A percentile compares a stretch with the other conserved stretches of the same genome.
phyloP scores from a whole-genome alignment of 1,140 invertebrate species.

The Epicauta chinensis region DNA sequence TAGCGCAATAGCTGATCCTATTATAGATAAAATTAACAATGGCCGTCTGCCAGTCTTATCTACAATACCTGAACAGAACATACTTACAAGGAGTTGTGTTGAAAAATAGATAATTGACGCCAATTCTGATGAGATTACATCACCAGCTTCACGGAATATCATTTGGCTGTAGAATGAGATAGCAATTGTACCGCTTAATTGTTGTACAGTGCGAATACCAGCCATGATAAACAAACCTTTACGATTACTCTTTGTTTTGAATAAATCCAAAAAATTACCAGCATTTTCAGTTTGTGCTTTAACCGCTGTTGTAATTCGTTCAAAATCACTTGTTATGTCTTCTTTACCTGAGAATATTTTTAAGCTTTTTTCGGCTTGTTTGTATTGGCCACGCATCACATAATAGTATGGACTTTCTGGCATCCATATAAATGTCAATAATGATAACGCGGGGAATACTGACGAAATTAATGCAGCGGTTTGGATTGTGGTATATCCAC shows the following conservation, averaged over 20 bases:
- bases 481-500: slow-evolving; percentile 52
- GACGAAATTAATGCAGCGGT: slow-evolving; percentile 54
- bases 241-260: slow-evolving; percentile 51
- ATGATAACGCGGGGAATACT: slow-evolving; percentile 52
- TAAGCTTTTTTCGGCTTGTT: slow-evolving; percentile 56
- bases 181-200: slow-evolving; percentile 67
- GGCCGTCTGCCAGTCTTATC: slow-evolving; percentile 65
- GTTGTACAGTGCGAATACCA: slow-evolving; percentile 64
- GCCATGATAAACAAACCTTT: slow-evolving; percentile 58
- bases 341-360: slow-evolving; percentile 53
- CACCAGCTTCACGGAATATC: slow-evolving; percentile 56
- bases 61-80: slow-evolving; percentile 57
- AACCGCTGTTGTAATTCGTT: slow-evolving; percentile 52
- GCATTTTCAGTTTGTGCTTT: slow-evolving; percentile 40
- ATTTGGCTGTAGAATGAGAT: slow-evolving; percentile 68
- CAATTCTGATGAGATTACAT: slow-evolving; percentile 33
- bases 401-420: slow-evolving; percentile 75
- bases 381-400: slow-evolving; percentile 49
- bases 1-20: slow-evolving; percentile 49
- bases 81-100: slow-evolving; percentile 59
- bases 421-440: slow-evolving; percentile 59
- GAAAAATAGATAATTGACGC: slow-evolving; percentile 55
- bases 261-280: slow-evolving; percentile 49
- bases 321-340: slow-evolving; percentile 55
- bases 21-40: slow-evolving; percentile 57